Conservation (phyloP, 2,113 vertebrate species). For the Scomber japonicus region DNA sequence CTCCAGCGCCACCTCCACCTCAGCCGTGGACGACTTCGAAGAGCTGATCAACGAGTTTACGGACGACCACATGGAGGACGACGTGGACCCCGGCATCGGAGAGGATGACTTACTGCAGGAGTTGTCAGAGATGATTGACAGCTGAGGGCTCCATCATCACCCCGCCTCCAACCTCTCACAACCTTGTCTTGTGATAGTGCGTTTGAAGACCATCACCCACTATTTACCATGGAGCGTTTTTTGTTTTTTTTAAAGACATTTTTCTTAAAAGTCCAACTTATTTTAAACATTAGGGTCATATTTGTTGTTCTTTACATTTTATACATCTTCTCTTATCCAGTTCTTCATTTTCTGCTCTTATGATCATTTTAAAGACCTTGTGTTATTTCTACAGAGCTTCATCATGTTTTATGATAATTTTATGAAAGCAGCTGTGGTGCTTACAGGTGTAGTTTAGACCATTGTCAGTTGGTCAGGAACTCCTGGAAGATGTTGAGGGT, state of each 20-base stretch:
- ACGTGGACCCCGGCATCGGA: conserved; percentile 91
- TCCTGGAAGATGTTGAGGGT: conserved; percentile 5
- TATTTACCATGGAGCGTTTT: neutral
- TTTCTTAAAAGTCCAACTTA: neutral
- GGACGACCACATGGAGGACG: conserved; percentile 90
- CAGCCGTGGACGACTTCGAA: conserved; percentile 92
- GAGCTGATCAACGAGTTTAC: conserved; percentile 95
- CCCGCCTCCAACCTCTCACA: neutral
- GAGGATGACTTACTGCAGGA: conserved; percentile 96
- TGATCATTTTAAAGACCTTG: neutral
- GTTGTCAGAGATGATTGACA: conserved; percentile 96
- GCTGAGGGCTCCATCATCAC: conserved; percentile 70
- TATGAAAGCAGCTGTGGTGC: neutral
- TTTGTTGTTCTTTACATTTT: conserved; percentile 13
- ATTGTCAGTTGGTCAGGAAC: neutral
- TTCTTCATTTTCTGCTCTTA: neutral
- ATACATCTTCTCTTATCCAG: neutral
- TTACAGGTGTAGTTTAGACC: neutral
- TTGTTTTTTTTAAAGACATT: neutral
- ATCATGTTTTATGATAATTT: conserved; percentile 9
- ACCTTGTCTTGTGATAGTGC: conserved; percentile 7
- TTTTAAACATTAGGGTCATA: conserved; percentile 21
- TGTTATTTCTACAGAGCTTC: neutral
- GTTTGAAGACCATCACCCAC: conserved; percentile 1
- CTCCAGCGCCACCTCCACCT: conserved; percentile 71